These are phyloP conservation scores for Labeo rohita DNA, from an alignment of 2,113 vertebrate species.

Conservation along the genomic window DNA sequence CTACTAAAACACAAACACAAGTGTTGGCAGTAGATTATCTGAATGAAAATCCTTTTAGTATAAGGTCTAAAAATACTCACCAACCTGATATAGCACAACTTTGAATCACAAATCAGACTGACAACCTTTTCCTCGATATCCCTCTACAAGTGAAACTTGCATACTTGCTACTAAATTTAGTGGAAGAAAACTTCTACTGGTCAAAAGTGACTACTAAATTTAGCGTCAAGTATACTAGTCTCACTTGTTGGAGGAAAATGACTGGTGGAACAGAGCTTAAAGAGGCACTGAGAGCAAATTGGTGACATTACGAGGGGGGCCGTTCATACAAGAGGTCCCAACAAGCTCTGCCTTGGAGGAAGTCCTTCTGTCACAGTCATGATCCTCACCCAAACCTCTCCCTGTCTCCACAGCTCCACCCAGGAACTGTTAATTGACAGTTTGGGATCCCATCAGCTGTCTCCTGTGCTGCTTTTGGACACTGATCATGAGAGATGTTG, in stretches of 20 bases:
- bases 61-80: background rate
- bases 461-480: constrained; percentile 40
- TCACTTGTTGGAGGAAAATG: background rate
- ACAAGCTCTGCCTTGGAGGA: constrained; percentile 19
- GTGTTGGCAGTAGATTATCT: background rate
- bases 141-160: background rate
- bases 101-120: background rate
- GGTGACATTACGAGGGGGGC: background rate
- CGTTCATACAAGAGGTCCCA: background rate
- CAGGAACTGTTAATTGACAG: constrained; percentile 52
- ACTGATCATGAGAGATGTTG: constrained; percentile 49
- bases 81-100: background rate
- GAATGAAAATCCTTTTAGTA: background rate
- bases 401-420: constrained; percentile 26
- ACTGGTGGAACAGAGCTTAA: background rate
- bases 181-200: background rate
- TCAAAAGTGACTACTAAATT: background rate
- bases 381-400: constrained; percentile 43
- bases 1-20: constrained; percentile 10
- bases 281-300: background rate
- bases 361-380: constrained; percentile 36
- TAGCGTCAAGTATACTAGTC: background rate
- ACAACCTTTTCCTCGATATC: background rate
- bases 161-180: background rate
- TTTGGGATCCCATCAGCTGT: constrained; percentile 40